Base-by-base conservation (phyloP, 2,797 vertebrate species). In the Hyperoplus immaculatus region DNA sequence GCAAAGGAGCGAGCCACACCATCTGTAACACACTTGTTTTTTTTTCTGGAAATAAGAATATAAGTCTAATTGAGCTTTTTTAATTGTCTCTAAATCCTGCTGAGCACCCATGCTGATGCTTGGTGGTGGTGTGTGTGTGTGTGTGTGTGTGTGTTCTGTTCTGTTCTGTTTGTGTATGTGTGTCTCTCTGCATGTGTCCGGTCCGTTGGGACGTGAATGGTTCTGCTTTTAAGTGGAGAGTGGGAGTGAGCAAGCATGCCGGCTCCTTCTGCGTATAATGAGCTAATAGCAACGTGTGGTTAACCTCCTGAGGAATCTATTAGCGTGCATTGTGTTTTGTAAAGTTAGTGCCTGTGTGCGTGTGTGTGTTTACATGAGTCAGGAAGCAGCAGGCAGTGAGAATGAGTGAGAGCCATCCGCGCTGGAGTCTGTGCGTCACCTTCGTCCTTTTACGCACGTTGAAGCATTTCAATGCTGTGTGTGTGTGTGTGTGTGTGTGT, bases 51-150 rank as follows among this genome's bases (percentile, higher is more conserved):
- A 89, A 80, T 86, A 89, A 84, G 83, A 88, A 87, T 89, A 84
- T 88, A 90, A 83, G 87, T 92, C 84, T 90, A 86, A 92, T 92
- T 91, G 90, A 91, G 88, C 78, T 90, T 90, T 21, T 94, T 90
- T 92, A 92, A 93, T 94, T 93, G 93, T 91, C 85, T 90, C 90
- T 92, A 89, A 92, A 89, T 94, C 89, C 90, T 86, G 88, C 92
- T 89, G 92, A 75, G 90, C 29, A 15, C 83, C 75, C 89, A 83
- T 87, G 88, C 86, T 91, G 88, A 72, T 89, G 73, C 75, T 89
- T 70, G 85, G 75, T 87, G 89, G 89, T 90, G 76, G 75, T 38
- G 66, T 82, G 73, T 77, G 67, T 38, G 6, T 75, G 69, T 58
- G 46, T 59, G 45, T 45, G 58, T 71, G 50, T 80, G 14, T 70